Conservation (phyloP, 2,888 invertebrate genomes). For the Unio delphinus region DNA sequence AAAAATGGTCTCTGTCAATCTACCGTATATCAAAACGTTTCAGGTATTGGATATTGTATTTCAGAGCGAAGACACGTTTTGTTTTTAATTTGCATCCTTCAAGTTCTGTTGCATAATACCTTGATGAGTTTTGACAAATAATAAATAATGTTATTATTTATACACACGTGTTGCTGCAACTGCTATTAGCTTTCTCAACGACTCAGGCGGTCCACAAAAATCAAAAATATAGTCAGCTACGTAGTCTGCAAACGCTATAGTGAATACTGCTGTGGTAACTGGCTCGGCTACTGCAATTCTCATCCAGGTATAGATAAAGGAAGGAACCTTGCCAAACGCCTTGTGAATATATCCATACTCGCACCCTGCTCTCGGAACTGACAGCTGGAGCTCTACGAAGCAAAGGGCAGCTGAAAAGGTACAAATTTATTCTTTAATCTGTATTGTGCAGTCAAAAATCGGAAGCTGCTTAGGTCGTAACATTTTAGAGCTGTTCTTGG, state of each 20-base stretch:
- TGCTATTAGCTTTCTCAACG: slow-evolving; percentile 47
- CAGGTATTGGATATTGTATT: too few species aligned
- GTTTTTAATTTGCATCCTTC: too few species aligned
- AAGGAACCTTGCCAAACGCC: slow-evolving; percentile 46
- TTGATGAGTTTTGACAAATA: too few species aligned
- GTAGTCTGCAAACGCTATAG: slow-evolving; percentile 46
- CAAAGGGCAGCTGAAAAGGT: slow-evolving; percentile 64
- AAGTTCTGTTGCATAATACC: too few species aligned
- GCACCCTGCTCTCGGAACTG: slow-evolving; percentile 43
- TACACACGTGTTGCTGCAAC: slow-evolving; percentile 56
- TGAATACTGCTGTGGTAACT: slow-evolving; percentile 46
- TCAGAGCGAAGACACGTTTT: too few species aligned
- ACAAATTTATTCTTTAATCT: neutral
- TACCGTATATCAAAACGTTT: too few species aligned
- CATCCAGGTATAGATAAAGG: slow-evolving; percentile 52
- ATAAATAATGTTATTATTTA: neutral
- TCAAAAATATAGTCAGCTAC: slow-evolving; percentile 42
- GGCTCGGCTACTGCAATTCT: slow-evolving; percentile 61
- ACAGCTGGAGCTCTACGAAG: slow-evolving; percentile 48
- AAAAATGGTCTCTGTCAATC: too few species aligned
- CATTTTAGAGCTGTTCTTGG: too few species aligned
- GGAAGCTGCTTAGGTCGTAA: too few species aligned
- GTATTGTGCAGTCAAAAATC: too few species aligned
- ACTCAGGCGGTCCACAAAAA: slow-evolving; percentile 36
- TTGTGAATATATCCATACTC: slow-evolving; percentile 54